phyloP scores from a whole-genome alignment of 2,888 invertebrate genomes.

The Idaea straminata region DNA sequence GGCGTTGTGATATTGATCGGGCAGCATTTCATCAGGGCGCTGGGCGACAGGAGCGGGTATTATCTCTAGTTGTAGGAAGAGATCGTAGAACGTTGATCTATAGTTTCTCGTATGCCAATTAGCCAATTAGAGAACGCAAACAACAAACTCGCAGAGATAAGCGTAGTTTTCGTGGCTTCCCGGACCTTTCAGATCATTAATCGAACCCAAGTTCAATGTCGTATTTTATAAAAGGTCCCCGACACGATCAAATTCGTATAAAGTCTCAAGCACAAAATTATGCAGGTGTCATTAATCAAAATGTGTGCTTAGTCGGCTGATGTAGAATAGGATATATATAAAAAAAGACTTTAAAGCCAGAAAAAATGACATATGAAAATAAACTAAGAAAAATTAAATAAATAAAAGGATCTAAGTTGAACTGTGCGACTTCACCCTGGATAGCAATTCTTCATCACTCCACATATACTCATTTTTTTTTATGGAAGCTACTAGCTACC shows the following conservation, averaged over 20 bases:
- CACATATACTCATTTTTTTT: too few relatives aligned
- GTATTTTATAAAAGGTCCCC: slow-evolving; percentile 18
- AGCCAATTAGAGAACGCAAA: slow-evolving; percentile 76
- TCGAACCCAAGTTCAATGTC: slow-evolving; percentile 21
- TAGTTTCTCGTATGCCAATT: slow-evolving; percentile 74
- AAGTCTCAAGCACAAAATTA: too few relatives aligned
- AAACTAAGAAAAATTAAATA: too few relatives aligned
- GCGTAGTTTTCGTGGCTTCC: slow-evolving; percentile 39
- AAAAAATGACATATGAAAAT: too few relatives aligned
- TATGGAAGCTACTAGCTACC: too few relatives aligned
- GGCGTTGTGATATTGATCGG: slow-evolving; percentile 65
- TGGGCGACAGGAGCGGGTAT: slow-evolving; percentile 57
- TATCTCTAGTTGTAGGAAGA: slow-evolving; percentile 69
- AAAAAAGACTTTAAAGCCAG: too few relatives aligned
- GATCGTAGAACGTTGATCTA: slow-evolving; percentile 67
- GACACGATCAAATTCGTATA: background rate
- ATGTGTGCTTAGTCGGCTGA: too few relatives aligned
- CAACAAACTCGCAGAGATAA: slow-evolving; percentile 47
- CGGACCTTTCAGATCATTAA: slow-evolving; percentile 31
- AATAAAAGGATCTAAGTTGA: too few relatives aligned
- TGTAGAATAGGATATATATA: too few relatives aligned
- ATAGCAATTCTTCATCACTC: too few relatives aligned
- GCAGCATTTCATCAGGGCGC: slow-evolving; percentile 69
- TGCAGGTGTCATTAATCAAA: too few relatives aligned
- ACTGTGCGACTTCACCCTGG: too few relatives aligned